phyloP scores from a whole-genome alignment of 2,113 vertebrate species.

The Siphamia tubifer region DNA sequence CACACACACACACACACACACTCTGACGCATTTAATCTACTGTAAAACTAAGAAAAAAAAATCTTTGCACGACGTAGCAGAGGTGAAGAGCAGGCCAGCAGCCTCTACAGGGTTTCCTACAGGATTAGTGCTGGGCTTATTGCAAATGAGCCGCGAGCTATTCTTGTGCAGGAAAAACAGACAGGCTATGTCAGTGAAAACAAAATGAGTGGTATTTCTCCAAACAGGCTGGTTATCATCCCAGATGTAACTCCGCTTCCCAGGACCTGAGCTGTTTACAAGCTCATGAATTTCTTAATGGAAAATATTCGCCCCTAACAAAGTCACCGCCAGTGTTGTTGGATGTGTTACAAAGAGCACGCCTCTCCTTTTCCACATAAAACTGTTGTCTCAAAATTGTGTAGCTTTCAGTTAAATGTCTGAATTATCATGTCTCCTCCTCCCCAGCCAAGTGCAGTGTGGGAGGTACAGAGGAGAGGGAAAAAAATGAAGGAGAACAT shows the following conservation, averaged over 20 bases:
- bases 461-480: neutral
- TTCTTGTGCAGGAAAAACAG: conserved; percentile 28
- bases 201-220: conserved; percentile 54
- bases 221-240: conserved; percentile 57
- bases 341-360: conserved; percentile 44
- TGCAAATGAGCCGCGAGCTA: conserved; percentile 23
- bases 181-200: conserved; percentile 46
- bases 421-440: conserved; percentile 23
- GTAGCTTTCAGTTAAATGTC: conserved; percentile 46
- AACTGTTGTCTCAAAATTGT: conserved; percentile 47
- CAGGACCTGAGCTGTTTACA: conserved; percentile 73
- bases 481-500: neutral
- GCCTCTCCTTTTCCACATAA: conserved; percentile 73
- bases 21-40: neutral
- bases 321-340: conserved; percentile 61
- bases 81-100: neutral
- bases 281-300: conserved; percentile 76
- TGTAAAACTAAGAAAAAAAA: neutral
- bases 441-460: neutral
- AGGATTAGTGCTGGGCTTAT: neutral
- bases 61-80: neutral
- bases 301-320: conserved; percentile 75
- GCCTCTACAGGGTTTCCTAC: neutral
- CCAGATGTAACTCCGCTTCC: conserved; percentile 61
- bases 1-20: neutral